Evolutionary conservation across 2,888 invertebrate species (phyloP).

Genomic region (Aspidiotus rigidus): DNA sequence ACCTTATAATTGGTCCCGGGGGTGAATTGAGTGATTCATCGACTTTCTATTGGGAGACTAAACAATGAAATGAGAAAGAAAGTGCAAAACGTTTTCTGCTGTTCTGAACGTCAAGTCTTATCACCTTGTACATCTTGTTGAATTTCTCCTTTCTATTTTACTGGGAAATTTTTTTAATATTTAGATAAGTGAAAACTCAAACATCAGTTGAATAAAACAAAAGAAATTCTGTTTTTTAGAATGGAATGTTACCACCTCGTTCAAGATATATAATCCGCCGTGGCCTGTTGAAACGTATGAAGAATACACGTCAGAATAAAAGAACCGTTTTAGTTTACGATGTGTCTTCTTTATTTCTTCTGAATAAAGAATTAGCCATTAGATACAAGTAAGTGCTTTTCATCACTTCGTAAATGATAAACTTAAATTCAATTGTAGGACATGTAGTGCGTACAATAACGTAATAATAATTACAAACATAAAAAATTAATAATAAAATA

Average conservation of each 20-base stretch:
- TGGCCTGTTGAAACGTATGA: conserved; percentile 27
- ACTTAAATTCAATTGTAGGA: neutral
- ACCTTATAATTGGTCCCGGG: too few species aligned
- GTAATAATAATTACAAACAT: too few species aligned
- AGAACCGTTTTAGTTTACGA: conserved; percentile 56
- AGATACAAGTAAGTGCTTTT: conserved; percentile 57
- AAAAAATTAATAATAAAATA: too few species aligned
- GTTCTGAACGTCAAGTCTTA: too few species aligned
- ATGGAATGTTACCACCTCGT: conserved; percentile 22
- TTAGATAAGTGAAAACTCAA: too few species aligned
- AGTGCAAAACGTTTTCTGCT: too few species aligned
- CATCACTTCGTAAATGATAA: neutral
- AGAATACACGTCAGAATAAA: conserved; percentile 31
- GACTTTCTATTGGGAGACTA: too few species aligned
- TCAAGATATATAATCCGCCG: conserved; percentile 24
- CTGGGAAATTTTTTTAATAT: too few species aligned
- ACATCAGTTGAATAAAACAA: too few species aligned
- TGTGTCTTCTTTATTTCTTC: conserved; percentile 62
- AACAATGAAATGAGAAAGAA: too few species aligned
- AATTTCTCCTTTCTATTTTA: neutral
- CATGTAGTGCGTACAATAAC: too few species aligned
- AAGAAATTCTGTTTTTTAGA: conserved; percentile 13
- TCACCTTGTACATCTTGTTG: neutral
- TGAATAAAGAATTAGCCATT: conserved; percentile 70
- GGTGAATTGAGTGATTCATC: too few species aligned